A percentile compares a stretch with the other conserved stretches of the same genome.
These are phyloP conservation scores for Eulemur albifrons DNA, from an alignment of 2,797 vertebrate genomes.

Conservation along the genomic window DNA sequence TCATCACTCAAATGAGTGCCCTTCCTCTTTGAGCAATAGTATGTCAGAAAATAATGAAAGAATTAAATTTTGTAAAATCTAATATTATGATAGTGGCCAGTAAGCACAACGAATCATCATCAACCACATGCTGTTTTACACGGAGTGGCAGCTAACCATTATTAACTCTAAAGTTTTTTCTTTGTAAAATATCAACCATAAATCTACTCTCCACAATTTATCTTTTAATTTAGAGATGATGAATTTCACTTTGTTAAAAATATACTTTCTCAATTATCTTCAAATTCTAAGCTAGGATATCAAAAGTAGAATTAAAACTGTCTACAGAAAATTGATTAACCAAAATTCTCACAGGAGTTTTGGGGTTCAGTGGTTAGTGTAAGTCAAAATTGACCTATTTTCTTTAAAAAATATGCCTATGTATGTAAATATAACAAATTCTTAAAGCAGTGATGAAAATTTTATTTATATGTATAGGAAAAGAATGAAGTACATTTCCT, in stretches of 20 bases:
- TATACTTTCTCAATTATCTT: neutral
- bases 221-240: neutral
- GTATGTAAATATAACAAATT: neutral
- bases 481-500: neutral
- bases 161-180: neutral
- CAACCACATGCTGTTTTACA: neutral
- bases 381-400: neutral
- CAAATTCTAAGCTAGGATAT: neutral
- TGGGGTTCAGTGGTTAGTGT: neutral
- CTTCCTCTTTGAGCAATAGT: neutral
- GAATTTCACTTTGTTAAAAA: neutral
- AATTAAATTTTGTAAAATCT: neutral
- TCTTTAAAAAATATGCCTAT: neutral
- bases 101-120: neutral
- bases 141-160: neutral
- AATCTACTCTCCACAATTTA: neutral
- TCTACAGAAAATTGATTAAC: neutral
- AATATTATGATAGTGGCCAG: neutral
- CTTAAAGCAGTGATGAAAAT: neutral
- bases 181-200: neutral
- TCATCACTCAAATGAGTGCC: neutral
- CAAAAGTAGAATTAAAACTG: neutral
- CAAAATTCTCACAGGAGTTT: neutral
- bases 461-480: neutral
- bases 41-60: neutral